A percentile compares a stretch with the other conserved stretches of the same genome.
Evolutionary conservation across 2,797 vertebrate genomes (phyloP).

Genomic region (Epinephelus awoara): DNA sequence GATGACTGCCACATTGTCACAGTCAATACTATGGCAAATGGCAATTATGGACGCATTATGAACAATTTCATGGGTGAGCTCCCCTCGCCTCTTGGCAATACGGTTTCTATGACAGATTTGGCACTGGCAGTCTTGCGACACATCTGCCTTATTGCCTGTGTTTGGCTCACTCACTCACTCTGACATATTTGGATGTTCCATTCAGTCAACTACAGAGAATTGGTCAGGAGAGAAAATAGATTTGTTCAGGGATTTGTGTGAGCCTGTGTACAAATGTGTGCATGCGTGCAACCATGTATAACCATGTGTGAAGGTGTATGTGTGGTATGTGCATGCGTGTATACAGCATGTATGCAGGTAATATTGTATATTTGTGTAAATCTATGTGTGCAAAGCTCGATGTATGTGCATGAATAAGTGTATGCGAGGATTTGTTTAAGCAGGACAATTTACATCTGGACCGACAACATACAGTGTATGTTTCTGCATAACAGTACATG

Average conservation of each 20-base stretch:
- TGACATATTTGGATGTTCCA: slow-evolving; percentile 71
- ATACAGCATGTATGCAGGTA: background rate
- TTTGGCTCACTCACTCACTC: slow-evolving; percentile 65
- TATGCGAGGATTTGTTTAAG: background rate
- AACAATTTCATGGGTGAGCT: slow-evolving; percentile 87
- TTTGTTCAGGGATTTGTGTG: slow-evolving; percentile 58
- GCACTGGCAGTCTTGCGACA: slow-evolving; percentile 70
- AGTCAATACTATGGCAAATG: slow-evolving; percentile 84
- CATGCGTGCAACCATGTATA: background rate
- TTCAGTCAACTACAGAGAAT: slow-evolving; percentile 62
- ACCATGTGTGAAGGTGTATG: background rate
- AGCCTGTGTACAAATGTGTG: slow-evolving; percentile 20
- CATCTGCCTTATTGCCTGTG: slow-evolving; percentile 74
- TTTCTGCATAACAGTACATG: background rate
- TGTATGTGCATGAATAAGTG: too few species aligned
- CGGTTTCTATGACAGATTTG: slow-evolving; percentile 78
- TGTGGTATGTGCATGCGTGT: background rate
- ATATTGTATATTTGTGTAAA: background rate
- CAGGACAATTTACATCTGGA: background rate
- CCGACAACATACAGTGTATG: background rate
- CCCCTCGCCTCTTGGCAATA: slow-evolving; percentile 77
- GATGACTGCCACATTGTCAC: slow-evolving; percentile 77
- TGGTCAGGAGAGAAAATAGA: slow-evolving; percentile 63
- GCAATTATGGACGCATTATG: slow-evolving; percentile 83
- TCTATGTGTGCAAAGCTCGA: background rate